These are phyloP conservation scores for Pantherophis vulpinus DNA, from an alignment of 2,797 vertebrate genomes.

Conservation along the genomic window DNA sequence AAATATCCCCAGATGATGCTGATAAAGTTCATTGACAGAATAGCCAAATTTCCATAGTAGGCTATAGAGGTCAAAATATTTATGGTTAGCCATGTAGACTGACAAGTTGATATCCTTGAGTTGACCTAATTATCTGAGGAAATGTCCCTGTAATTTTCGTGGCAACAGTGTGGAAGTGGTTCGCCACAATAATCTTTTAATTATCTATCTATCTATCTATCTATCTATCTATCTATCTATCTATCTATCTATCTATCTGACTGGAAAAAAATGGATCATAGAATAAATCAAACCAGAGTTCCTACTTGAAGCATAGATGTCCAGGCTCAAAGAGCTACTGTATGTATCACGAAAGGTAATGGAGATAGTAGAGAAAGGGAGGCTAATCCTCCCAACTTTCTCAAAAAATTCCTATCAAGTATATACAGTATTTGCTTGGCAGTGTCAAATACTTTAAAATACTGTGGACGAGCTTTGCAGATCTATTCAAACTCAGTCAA, in stretches of 20 bases:
- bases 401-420: background rate
- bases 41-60: background rate
- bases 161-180: background rate
- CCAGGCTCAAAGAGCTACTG: background rate
- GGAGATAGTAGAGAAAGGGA: background rate
- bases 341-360: background rate
- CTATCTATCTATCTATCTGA: too few species aligned
- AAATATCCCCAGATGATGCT: background rate
- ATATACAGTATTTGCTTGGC: background rate
- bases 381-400: background rate
- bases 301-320: background rate
- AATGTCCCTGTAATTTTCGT: background rate
- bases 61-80: background rate
- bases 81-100: background rate
- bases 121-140: background rate
- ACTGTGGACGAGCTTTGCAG: background rate
- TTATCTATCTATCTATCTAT: too few species aligned
- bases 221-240: too few species aligned
- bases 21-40: background rate
- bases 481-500: background rate
- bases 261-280: background rate
- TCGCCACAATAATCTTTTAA: background rate
- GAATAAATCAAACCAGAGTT: background rate
- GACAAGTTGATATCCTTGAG: background rate
- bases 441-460: background rate